Conservation (phyloP, 2,113 vertebrate genomes). For the Rhinoptilus africanus region DNA sequence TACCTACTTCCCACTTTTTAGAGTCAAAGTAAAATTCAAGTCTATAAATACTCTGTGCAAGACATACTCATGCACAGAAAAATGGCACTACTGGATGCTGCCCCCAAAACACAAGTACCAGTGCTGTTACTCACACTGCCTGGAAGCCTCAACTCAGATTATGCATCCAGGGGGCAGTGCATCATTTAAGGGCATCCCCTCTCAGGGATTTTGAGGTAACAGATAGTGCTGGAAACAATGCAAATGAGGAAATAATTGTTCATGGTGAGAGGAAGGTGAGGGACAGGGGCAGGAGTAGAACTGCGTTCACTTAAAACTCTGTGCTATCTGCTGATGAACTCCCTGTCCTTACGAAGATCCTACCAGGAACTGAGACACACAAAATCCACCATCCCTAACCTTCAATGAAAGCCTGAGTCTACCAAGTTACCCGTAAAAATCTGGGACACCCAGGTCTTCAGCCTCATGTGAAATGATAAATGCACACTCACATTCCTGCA, state of each 20-base stretch:
- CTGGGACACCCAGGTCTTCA: background rate
- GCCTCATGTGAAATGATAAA: background rate
- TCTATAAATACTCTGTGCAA: background rate
- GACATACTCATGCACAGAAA: background rate
- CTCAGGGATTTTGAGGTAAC: background rate
- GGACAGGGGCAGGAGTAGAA: background rate
- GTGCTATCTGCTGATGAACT: background rate
- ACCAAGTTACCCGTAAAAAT: background rate
- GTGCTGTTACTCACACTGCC: background rate
- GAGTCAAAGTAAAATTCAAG: background rate
- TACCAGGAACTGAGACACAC: background rate
- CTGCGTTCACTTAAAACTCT: background rate
- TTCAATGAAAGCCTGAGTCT: background rate
- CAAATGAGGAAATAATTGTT: background rate
- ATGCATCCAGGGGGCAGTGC: background rate
- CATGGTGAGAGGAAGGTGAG: background rate
- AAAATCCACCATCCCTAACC: background rate
- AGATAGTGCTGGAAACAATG: background rate
- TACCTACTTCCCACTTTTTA: background rate
- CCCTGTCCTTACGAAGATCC: background rate
- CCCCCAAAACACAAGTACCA: background rate
- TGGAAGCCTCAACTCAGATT: background rate
- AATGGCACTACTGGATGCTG: background rate
- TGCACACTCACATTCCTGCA: background rate
- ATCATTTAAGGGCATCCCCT: background rate